Evolutionary conservation across 2,888 invertebrate genomes (phyloP), one percentile per base, ranked within the genome.

Genomic region (Galerucella calmariensis): DNA sequence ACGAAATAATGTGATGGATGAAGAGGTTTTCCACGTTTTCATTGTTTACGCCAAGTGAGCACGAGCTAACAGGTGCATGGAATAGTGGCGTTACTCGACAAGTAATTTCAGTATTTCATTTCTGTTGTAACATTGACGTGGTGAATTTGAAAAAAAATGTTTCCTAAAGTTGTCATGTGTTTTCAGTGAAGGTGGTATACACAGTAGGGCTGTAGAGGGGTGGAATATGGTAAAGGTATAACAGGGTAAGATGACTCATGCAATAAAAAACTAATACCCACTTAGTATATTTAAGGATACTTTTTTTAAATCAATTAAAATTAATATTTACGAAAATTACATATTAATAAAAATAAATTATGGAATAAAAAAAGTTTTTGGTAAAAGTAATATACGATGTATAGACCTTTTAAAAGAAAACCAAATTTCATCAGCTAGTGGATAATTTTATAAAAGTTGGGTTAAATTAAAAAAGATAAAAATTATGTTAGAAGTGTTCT

Each of bases 11-110:
- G 63, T n/a, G 20, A 65, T 65, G 63, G 63, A 46, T 65, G 63
- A 65, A 41, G 80, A 80, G 79, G 80, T 78, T 81, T 82, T 81
- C 81, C 77, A 81, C 79, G 68, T 74, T 71, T 65, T 46, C 61
- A 69, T 69, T 72, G 77, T 83, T 82, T 76, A 81, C 81, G 82
- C 82, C 84, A 82, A 81, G 76, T 84, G 83, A 79, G 82, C 84
- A 84, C 83, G 81, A 71, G 71, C 71, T 61, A 82, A 83, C 85
- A 84, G 84, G 85, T 84, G 85, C 68, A 46, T 46, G 46, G 16
- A 41, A 46, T 41, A 20, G 63, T 65, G 35, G 68, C 79, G 82
- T 81, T 82, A 81, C 81, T 79, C 79, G 81, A 82, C 71, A 78
- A 78, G 78, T 80, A 81, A 82, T 82, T 79, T 79, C 82, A 65